Percentiles rank a stretch among this genome's conserved stretches.
These are phyloP conservation scores for Phalanger gymnotis DNA, from an alignment of 2,797 vertebrate species.

Conservation along the genomic window DNA sequence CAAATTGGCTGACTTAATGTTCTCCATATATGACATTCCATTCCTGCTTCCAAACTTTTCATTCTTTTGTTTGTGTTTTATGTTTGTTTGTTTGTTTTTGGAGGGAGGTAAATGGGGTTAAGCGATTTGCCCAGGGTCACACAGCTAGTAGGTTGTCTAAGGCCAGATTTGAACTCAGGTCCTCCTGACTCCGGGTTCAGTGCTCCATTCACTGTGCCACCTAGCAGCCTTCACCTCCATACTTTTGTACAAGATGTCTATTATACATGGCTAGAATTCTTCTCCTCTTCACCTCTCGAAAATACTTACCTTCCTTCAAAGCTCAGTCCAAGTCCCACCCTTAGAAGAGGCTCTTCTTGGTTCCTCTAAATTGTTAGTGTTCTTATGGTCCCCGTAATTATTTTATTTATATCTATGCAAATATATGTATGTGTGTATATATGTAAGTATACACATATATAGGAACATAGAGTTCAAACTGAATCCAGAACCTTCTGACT, in stretches of 20 bases:
- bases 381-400: not conserved
- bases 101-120: not conserved
- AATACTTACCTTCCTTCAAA: not conserved
- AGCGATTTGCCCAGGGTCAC: not conserved
- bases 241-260: not conserved
- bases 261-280: not conserved
- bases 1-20: not conserved
- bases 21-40: not conserved
- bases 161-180: not conserved
- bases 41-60: not conserved
- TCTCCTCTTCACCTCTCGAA: not conserved
- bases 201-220: not conserved
- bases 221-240: not conserved
- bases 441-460: not conserved
- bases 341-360: not conserved
- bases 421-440: too few species aligned
- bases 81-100: too few species aligned
- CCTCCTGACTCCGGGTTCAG: not conserved
- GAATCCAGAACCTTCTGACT: not conserved
- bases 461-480: too few species aligned
- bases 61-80: too few species aligned
- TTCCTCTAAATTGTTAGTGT: not conserved
- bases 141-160: not conserved
- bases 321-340: not conserved
- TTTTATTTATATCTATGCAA: too few species aligned